phyloP scores from a whole-genome alignment of 1,140 invertebrate species.

The Oedothorax gibbosus region DNA sequence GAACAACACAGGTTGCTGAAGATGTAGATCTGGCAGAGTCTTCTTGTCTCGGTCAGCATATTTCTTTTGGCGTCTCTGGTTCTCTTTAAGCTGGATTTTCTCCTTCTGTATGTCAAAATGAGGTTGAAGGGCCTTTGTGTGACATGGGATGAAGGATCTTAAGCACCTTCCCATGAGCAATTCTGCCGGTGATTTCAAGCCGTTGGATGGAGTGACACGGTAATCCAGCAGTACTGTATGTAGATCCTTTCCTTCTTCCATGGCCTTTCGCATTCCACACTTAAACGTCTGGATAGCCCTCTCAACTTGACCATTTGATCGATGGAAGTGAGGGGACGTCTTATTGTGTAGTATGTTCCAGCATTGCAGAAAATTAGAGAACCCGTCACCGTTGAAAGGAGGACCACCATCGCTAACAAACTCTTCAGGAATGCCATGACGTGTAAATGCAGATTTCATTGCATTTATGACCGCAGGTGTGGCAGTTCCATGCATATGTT shows the following conservation, averaged over 20 bases:
- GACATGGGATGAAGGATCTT: constrained; percentile 3
- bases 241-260: too few species aligned
- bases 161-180: too few species aligned
- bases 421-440: constrained; percentile 28
- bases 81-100: neutral
- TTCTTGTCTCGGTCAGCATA: too few species aligned
- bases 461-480: constrained; percentile 26
- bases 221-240: too few species aligned
- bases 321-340: constrained; percentile 1
- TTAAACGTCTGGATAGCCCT: too few species aligned
- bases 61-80: neutral
- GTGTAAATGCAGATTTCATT: too few species aligned
- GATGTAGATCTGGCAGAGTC: neutral
- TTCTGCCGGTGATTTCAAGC: constrained; percentile 25
- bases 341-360: constrained; percentile 19
- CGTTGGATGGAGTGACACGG: constrained; percentile 6
- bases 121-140: neutral
- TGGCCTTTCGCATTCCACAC: too few species aligned
- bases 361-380: neutral
- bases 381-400: constrained; percentile 21
- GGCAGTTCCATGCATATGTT: constrained; percentile 51
- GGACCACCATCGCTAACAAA: constrained; percentile 63
- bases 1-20: neutral
- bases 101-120: too few species aligned
- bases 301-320: constrained; percentile 47